Conservation (phyloP, 2,113 vertebrate genomes). For the Hippolais icterina region DNA sequence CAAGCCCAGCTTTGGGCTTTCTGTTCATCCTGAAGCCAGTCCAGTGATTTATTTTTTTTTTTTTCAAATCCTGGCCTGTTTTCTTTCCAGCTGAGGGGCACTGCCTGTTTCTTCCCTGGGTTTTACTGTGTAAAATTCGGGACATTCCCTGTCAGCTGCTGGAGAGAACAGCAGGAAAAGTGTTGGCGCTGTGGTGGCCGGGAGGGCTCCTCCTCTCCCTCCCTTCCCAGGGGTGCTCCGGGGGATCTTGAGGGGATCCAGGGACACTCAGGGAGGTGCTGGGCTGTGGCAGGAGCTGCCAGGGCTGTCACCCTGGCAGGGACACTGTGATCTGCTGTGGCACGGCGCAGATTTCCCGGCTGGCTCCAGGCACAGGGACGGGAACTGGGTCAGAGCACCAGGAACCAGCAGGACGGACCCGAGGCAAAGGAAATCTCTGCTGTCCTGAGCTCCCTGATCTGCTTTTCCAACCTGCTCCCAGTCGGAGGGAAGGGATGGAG, state of each 20-base stretch:
- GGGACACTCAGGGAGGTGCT: not conserved
- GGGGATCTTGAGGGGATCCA: not conserved
- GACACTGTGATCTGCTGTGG: not conserved
- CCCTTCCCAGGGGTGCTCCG: accelerated
- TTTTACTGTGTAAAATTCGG: not conserved
- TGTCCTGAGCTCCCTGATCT: not conserved
- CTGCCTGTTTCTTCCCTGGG: not conserved
- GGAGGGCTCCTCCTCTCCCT: not conserved
- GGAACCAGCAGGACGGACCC: not conserved
- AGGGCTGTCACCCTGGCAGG: not conserved
- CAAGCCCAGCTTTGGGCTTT: not conserved
- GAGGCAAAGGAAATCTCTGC: not conserved
- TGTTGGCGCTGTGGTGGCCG: not conserved
- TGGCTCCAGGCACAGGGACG: not conserved
- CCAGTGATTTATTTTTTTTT: not conserved
- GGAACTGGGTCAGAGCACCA: not conserved
- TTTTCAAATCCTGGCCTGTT: not conserved
- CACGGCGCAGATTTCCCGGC: not conserved
- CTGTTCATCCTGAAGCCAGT: not conserved
- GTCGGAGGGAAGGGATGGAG: not conserved
- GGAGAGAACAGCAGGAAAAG: not conserved
- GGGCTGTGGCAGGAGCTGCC: not conserved
- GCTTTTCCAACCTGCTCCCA: not conserved
- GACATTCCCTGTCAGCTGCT: not conserved
- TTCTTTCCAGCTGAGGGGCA: not conserved